phyloP scores from a whole-genome alignment of 2,797 vertebrate species.

The Euthynnus affinis region DNA sequence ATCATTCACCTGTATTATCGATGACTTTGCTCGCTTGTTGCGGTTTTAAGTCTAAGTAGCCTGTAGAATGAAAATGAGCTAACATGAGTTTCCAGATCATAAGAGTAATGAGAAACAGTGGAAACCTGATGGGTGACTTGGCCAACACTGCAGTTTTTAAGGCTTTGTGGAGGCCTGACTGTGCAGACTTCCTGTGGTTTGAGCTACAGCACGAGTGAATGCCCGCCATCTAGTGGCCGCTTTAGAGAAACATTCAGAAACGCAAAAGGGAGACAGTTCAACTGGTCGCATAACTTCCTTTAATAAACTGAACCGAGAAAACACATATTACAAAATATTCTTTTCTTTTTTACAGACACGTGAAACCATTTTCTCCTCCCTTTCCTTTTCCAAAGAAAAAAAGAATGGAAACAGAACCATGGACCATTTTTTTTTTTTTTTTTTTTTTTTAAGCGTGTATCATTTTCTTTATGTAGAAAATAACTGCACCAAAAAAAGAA shows the following conservation, averaged over 20 bases:
- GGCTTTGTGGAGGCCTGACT: slow-evolving; percentile 2
- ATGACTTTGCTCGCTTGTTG: background rate
- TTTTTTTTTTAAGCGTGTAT: slow-evolving; percentile 40
- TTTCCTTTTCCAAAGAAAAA: slow-evolving; percentile 71
- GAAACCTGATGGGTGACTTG: background rate
- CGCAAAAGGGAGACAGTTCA: slow-evolving; percentile 52
- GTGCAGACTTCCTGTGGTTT: slow-evolving; percentile 20
- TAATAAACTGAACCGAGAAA: slow-evolving; percentile 91
- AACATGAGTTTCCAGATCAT: slow-evolving; percentile 3
- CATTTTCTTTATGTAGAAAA: slow-evolving; percentile 76
- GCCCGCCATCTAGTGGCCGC: slow-evolving; percentile 72
- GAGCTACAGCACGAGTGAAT: slow-evolving; percentile 14
- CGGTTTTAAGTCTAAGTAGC: background rate
- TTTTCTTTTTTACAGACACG: slow-evolving; percentile 87
- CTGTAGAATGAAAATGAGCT: background rate
- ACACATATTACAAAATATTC: slow-evolving; percentile 93
- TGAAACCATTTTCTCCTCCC: slow-evolving; percentile 65
- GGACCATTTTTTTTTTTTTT: slow-evolving; percentile 53
- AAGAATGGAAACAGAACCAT: slow-evolving; percentile 61
- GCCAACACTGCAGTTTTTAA: background rate
- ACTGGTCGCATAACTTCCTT: slow-evolving; percentile 90
- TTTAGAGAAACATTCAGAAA: slow-evolving; percentile 44
- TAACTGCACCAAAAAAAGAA: slow-evolving; percentile 66
- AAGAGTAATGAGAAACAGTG: background rate
- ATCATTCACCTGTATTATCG: background rate